A percentile compares a stretch with the other conserved stretches of the same genome.
Evolutionary conservation across 92 coral and sea anemone species (phyloP).

Genomic region (Parazoanthus darwini): DNA sequence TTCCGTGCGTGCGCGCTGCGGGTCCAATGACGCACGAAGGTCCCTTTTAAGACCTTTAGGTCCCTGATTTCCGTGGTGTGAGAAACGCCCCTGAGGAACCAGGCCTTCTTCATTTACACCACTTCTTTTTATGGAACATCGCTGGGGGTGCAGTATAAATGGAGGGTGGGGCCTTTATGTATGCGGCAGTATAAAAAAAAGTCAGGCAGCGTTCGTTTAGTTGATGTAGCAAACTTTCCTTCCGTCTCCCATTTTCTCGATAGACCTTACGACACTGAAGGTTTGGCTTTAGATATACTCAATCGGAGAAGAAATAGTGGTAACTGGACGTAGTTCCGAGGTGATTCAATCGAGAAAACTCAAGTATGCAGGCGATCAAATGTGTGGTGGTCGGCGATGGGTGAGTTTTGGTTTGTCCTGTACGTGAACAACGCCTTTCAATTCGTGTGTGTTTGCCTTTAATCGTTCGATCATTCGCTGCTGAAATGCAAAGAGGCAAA

Average conservation of each 20-base stretch:
- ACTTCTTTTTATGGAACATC: slow-evolving; percentile 90
- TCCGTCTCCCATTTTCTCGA: slow-evolving; percentile 34
- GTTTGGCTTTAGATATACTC: slow-evolving; percentile 4
- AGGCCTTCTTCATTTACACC: slow-evolving; percentile 35
- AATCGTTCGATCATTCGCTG: slow-evolving; percentile 26
- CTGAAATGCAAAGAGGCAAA: slow-evolving; percentile 15
- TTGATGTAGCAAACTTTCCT: not conserved
- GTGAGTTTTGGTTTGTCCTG: slow-evolving; percentile 52
- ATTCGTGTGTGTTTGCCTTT: slow-evolving; percentile 11
- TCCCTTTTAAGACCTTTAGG: not conserved
- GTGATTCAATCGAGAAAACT: not conserved
- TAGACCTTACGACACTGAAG: not conserved
- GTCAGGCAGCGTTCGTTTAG: not conserved
- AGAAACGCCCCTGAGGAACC: slow-evolving; percentile 16
- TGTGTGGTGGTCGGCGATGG: slow-evolving; percentile 78
- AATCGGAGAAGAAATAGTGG: not conserved
- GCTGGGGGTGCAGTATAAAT: slow-evolving; percentile 98
- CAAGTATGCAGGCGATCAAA: slow-evolving; percentile 70
- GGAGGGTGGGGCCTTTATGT: slow-evolving; percentile 91
- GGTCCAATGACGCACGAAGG: slow-evolving; percentile 7
- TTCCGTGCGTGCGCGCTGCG: slow-evolving; percentile 7
- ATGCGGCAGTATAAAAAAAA: slow-evolving; percentile 39
- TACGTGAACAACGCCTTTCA: slow-evolving; percentile 42
- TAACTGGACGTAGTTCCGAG: slow-evolving; percentile 11
- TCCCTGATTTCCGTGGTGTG: slow-evolving; percentile 30